Conservation (phyloP, 2,113 vertebrate genomes). For the Hucho hucho region DNA sequence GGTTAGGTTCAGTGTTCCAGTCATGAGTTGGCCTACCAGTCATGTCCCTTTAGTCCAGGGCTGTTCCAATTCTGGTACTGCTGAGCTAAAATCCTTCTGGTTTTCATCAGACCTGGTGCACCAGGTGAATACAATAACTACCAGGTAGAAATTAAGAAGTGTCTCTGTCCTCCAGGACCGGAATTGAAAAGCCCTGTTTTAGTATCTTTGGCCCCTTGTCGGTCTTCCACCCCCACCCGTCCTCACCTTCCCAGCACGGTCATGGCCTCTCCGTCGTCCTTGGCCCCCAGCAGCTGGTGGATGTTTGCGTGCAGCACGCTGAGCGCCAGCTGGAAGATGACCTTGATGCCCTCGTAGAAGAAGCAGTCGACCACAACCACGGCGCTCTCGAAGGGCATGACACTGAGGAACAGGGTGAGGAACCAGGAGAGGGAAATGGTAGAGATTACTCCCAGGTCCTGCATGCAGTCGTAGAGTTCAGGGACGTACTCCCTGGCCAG, state of each 20-base stretch:
- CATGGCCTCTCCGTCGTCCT: conserved; percentile 99
- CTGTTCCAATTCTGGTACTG: no score
- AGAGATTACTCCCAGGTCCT: conserved; percentile 95
- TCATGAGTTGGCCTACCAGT: no score
- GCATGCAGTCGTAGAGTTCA: conserved; percentile 98
- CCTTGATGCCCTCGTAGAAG: conserved; percentile 98
- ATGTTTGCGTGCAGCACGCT: conserved; percentile 95
- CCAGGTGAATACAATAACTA: no score
- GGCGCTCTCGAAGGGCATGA: conserved; percentile 97
- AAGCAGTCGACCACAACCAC: conserved; percentile 99
- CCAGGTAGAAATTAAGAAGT: no score
- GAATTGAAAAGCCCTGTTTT: background rate
- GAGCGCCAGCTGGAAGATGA: conserved; percentile 96
- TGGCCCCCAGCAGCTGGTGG: conserved; percentile 90
- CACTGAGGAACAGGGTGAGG: conserved; percentile 96
- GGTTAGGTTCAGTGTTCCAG: no score
- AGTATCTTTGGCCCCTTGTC: background rate
- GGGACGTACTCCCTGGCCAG: conserved; percentile 91
- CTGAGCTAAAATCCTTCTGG: no score
- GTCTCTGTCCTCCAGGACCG: no score
- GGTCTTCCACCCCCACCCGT: background rate
- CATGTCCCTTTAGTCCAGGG: no score
- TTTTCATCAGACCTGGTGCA: no score
- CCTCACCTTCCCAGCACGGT: conserved; percentile 92
- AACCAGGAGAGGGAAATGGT: conserved; percentile 99